Evolutionary conservation across 1,140 invertebrate species (phyloP).

Genomic region (Oedothorax gibbosus): DNA sequence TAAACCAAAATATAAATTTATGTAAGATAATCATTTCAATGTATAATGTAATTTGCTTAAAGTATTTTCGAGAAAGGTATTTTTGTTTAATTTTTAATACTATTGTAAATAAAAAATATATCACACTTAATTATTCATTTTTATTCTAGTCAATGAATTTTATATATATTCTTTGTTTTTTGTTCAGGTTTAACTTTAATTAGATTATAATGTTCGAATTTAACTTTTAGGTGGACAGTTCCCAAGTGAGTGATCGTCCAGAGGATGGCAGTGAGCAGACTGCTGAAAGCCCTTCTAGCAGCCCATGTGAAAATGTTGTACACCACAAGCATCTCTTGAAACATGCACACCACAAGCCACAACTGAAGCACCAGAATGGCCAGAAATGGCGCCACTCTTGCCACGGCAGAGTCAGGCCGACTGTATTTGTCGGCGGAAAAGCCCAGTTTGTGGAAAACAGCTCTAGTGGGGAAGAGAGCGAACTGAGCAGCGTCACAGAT

Average conservation of each 20-base stretch:
- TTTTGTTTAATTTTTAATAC: no score
- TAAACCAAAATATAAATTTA: no score
- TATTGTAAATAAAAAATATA: no score
- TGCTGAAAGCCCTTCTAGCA: constrained; percentile 53
- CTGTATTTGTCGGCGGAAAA: constrained; percentile 63
- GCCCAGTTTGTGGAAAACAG: constrained; percentile 65
- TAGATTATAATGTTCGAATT: neutral
- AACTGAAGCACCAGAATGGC: constrained; percentile 49
- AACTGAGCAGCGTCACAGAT: constrained; percentile 62
- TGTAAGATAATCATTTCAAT: no score
- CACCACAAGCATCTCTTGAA: constrained; percentile 24
- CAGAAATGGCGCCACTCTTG: constrained; percentile 64
- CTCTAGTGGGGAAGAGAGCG: constrained; percentile 62
- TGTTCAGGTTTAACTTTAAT: no score
- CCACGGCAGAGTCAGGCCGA: constrained; percentile 65
- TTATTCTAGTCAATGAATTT: no score
- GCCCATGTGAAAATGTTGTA: constrained; percentile 44
- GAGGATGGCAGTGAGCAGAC: constrained; percentile 66
- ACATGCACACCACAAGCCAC: constrained; percentile 14
- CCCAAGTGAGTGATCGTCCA: constrained; percentile 69
- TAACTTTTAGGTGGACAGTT: constrained; percentile 67
- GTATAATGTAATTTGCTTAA: no score
- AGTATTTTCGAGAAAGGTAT: no score
- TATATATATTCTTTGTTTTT: no score
- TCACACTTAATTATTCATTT: no score